phyloP scores from a whole-genome alignment of 2,797 vertebrate genomes.

The Hydrophis major region DNA sequence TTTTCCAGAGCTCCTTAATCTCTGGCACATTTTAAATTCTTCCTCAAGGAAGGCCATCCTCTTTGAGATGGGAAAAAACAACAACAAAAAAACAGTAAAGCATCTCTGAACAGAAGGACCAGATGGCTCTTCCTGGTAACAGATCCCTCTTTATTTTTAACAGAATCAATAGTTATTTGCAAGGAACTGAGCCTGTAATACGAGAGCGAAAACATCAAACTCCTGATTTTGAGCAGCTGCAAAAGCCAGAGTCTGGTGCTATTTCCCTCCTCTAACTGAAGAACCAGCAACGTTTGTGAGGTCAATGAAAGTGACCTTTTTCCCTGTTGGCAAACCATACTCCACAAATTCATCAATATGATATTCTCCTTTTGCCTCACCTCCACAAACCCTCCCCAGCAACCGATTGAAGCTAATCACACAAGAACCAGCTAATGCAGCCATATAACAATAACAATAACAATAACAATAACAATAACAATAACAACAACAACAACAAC shows the following conservation, averaged over 20 bases:
- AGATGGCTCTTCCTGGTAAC: slow-evolving; percentile 58
- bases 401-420: slow-evolving; percentile 70
- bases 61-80: neutral
- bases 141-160: slow-evolving; percentile 74
- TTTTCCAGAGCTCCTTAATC: slow-evolving; percentile 3
- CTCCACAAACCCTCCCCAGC: slow-evolving; percentile 39
- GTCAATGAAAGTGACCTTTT: slow-evolving; percentile 39
- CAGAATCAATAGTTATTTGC: slow-evolving; percentile 74
- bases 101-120: slow-evolving; percentile 61
- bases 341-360: slow-evolving; percentile 60
- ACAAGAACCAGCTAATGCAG: slow-evolving; percentile 61
- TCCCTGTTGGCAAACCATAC: slow-evolving; percentile 49
- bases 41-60: slow-evolving; percentile 1
- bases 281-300: slow-evolving; percentile 47
- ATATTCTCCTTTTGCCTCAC: slow-evolving; percentile 60
- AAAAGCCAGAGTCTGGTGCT: slow-evolving; percentile 55
- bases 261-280: slow-evolving; percentile 47
- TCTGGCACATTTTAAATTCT: slow-evolving; percentile 14
- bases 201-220: slow-evolving; percentile 61
- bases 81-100: slow-evolving; percentile 61
- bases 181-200: slow-evolving; percentile 65
- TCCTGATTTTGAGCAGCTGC: slow-evolving; percentile 45
- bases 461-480: slow-evolving; percentile 42
- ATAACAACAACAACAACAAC: no score
- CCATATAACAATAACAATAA: neutral